Percentiles rank a stretch among this genome's conserved stretches.
These are phyloP conservation scores for Eupithecia exiguata DNA, from an alignment of 2,888 invertebrate genomes.

Conservation along the genomic window DNA sequence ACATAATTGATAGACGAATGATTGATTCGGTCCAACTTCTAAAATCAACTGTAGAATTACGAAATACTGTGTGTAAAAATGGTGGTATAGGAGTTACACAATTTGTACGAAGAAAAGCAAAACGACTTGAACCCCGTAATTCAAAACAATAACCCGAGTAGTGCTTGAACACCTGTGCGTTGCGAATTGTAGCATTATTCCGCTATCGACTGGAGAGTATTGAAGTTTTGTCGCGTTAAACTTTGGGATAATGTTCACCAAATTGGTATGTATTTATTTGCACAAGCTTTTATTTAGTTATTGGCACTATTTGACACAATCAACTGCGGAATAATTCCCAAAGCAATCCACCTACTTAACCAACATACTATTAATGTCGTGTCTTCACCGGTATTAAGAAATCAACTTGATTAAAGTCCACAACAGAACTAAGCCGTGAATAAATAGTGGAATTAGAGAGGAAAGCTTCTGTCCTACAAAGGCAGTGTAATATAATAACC, in stretches of 20 bases:
- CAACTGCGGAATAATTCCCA: neutral
- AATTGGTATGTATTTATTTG: conserved; percentile 31
- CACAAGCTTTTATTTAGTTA: neutral
- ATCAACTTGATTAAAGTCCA: neutral
- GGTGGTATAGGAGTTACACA: conserved; percentile 19
- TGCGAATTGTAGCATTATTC: conserved; percentile 16
- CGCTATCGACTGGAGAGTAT: conserved; percentile 27
- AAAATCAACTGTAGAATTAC: conserved; percentile 1
- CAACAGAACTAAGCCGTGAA: neutral
- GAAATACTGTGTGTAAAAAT: neutral
- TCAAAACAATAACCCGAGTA: conserved; percentile 31
- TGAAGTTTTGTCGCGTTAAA: conserved; percentile 13
- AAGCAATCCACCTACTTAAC: neutral
- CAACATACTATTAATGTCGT: neutral
- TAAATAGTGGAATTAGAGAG: neutral
- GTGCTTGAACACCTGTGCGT: conserved; percentile 34
- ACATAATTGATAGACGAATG: no score
- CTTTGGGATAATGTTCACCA: conserved; percentile 33
- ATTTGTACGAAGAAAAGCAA: conserved; percentile 15
- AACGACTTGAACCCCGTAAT: conserved; percentile 31
- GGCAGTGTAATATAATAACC: neutral
- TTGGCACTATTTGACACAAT: neutral
- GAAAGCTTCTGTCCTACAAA: neutral
- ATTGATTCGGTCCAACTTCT: neutral
- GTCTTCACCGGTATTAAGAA: neutral